Percentiles rank a stretch among this genome's conserved stretches.
These are phyloP conservation scores for Tineola bisselliella DNA, from an alignment of 2,888 invertebrate genomes.

Conservation along the genomic window DNA sequence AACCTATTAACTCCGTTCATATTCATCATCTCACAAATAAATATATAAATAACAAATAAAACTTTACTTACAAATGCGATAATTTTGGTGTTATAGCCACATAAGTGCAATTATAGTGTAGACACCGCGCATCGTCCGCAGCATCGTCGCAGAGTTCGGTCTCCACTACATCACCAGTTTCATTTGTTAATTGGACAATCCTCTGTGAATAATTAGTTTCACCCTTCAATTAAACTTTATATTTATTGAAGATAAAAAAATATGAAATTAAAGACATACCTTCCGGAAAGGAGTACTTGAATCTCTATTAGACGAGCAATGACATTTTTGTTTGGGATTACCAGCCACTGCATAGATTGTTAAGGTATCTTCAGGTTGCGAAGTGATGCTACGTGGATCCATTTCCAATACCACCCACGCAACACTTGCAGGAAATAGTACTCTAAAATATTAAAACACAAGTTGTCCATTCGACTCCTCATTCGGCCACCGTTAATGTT, in stretches of 20 bases:
- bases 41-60: no score
- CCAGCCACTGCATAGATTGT: conserved; percentile 68
- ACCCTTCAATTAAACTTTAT: not conserved
- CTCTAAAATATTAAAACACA: conserved; percentile 54
- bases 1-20: no score
- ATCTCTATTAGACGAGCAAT: conserved; percentile 35
- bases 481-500: not conserved
- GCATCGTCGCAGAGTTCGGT: conserved; percentile 46
- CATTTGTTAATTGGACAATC: conserved; percentile 39
- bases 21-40: no score
- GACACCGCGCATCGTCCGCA: conserved; percentile 39
- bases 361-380: conserved; percentile 90
- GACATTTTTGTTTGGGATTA: conserved; percentile 43
- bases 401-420: conserved; percentile 95
- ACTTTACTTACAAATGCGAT: conserved; percentile 45
- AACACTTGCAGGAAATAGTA: conserved; percentile 87
- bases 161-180: conserved; percentile 31
- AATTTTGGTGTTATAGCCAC: conserved; percentile 53
- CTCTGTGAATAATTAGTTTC: conserved; percentile 27
- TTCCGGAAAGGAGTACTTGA: conserved; percentile 51
- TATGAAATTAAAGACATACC: conserved; percentile 32
- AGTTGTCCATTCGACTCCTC: no score
- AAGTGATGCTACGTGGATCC: conserved; percentile 90
- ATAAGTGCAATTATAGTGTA: conserved; percentile 56
- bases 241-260: not conserved